Evolutionary conservation across 1,140 invertebrate species (phyloP), one percentile per base, ranked within the genome.

Genomic region (Kradibia gibbosae): DNA sequence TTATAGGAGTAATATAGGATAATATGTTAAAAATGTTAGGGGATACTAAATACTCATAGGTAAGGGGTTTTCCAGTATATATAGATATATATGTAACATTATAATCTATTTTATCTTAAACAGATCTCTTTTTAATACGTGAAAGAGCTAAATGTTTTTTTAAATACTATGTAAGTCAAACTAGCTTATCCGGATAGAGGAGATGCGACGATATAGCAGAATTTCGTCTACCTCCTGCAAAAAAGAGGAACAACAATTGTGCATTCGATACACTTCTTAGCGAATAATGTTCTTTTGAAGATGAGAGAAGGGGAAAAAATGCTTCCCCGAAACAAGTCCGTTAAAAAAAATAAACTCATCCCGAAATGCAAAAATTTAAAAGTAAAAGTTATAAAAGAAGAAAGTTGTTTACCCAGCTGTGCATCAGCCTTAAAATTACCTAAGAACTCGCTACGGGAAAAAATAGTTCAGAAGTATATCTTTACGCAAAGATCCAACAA

Each of bases 381-480:
- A 13, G 31, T 57, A 25, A 75, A 55, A 57, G 53, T n/a, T 75
- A 3, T n/a, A 42, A 76, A 76, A 4, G 36, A 28, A 48, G 36
- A 76, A 76, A 78, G 45, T 79, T 72, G 31, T 79, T 79, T 79
- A 34, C 67, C 67, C 78, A 53, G 36, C 36, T 57, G 65, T 31
- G 28, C 71, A 31, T 36, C 71, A 31, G 78, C 15, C 77, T 71
- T 71, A 71, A 71, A 71, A 78, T 78, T 70, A 71, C 22, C 60
- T 45, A 22, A 73, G 25, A 73, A 73, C 48, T 48, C n/a, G 42
- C n/a, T 28, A 39, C 25, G 50, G 25, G 28, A n/a, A 74, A 53
- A 74, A 74, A 74, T 8, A 53, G 45, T 53, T 15, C 20, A 36
- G 50, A 42, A 60, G 53, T 36, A 60, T 65, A 36, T 17, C 57